These are phyloP conservation scores for Eulacestoma nigropectus DNA, from an alignment of 2,113 vertebrate genomes.

Conservation along the genomic window DNA sequence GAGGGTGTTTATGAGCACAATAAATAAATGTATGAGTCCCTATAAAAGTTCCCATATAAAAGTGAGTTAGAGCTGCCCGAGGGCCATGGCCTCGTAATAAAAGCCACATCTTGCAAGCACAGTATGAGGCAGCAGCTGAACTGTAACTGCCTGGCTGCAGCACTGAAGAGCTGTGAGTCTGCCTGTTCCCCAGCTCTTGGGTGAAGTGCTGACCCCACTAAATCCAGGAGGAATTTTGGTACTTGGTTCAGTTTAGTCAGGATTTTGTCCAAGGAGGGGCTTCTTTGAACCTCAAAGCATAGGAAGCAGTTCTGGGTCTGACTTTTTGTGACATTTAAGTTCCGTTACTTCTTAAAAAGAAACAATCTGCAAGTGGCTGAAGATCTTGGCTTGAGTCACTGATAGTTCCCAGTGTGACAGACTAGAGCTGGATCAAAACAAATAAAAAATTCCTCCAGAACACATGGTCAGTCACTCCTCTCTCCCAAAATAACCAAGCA, in stretches of 20 bases:
- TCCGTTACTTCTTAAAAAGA: neutral
- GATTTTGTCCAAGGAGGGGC: neutral
- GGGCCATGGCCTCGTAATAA: neutral
- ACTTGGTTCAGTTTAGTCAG: neutral
- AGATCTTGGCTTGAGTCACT: neutral
- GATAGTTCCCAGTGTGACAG: neutral
- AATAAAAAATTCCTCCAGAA: neutral
- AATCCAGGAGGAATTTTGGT: neutral
- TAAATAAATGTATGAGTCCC: slow-evolving; percentile 60
- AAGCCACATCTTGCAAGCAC: slow-evolving; percentile 3
- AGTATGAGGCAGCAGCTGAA: slow-evolving; percentile 16
- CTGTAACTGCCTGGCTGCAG: neutral
- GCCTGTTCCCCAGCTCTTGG: neutral
- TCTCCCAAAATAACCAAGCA: neutral
- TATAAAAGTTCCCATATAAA: slow-evolving; percentile 54
- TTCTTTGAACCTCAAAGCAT: neutral
- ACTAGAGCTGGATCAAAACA: neutral
- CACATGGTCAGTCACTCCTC: neutral
- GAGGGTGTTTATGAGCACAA: slow-evolving; percentile 56
- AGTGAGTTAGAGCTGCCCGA: slow-evolving; percentile 34
- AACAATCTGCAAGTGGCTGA: neutral
- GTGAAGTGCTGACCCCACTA: neutral
- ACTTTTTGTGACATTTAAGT: neutral
- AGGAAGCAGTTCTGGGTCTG: neutral
- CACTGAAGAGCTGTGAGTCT: neutral